phyloP scores from a whole-genome alignment of 2,113 vertebrate genomes.

The Baryphthengus martii region DNA sequence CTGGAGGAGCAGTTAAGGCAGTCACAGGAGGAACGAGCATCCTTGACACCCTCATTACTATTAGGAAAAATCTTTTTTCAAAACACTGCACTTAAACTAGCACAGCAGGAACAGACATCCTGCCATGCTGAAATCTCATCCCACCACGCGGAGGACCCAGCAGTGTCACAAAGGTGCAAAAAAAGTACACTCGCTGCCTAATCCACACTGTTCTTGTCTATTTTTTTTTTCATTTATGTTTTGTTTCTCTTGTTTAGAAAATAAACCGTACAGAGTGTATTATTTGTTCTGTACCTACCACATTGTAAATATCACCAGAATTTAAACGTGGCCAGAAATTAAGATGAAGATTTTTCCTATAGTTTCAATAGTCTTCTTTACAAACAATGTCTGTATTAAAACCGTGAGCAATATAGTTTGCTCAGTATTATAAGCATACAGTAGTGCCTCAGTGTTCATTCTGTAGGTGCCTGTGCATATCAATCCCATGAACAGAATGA shows the following conservation, averaged over 20 bases:
- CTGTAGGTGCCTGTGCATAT: background rate
- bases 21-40: background rate
- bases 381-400: background rate
- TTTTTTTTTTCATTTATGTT: background rate
- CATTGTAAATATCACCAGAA: too few relatives aligned
- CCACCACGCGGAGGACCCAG: accelerated
- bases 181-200: background rate
- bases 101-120: background rate
- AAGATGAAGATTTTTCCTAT: background rate
- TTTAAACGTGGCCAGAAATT: background rate
- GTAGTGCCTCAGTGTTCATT: background rate
- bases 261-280: background rate
- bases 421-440: background rate
- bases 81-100: background rate
- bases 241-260: background rate
- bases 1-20: background rate
- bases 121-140: background rate
- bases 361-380: background rate
- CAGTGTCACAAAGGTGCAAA: accelerated
- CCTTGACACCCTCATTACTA: background rate
- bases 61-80: background rate
- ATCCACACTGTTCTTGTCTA: background rate
- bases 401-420: background rate
- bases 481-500: background rate
- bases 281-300: background rate